phyloP scores from a whole-genome alignment of 2,797 vertebrate species.

The Rhodeus uyekii region DNA sequence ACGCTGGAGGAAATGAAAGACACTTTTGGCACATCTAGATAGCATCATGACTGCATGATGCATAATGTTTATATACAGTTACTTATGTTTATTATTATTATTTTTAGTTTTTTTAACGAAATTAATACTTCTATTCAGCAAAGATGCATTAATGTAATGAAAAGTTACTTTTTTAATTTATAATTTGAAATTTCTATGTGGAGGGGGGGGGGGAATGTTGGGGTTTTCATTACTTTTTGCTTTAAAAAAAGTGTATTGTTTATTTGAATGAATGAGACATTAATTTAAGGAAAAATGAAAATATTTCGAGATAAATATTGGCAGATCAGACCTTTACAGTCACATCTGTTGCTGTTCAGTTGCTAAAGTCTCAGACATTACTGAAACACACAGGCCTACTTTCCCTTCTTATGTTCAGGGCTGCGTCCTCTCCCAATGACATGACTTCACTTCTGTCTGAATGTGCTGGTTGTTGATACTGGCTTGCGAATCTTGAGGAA shows the following conservation, averaged over 20 bases:
- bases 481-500: not conserved
- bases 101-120: not conserved
- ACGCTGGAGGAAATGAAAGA: not conserved
- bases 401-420: constrained; percentile 31
- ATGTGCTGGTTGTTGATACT: constrained; percentile 22
- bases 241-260: no score
- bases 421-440: not conserved
- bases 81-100: not conserved
- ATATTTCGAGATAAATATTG: no score
- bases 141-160: not conserved
- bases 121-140: not conserved
- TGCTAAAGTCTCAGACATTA: not conserved
- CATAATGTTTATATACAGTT: not conserved
- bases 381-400: constrained; percentile 51
- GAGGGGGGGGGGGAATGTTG: no score
- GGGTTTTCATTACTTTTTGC: no score
- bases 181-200: not conserved
- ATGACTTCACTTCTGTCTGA: constrained; percentile 53
- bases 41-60: not conserved
- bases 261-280: no score
- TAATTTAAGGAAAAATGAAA: no score
- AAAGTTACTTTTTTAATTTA: not conserved
- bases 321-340: not conserved
- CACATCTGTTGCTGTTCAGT: constrained; percentile 14
- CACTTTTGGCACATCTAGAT: not conserved